Conservation (phyloP, 2,888 invertebrate species). For the Brachyptera putata region DNA sequence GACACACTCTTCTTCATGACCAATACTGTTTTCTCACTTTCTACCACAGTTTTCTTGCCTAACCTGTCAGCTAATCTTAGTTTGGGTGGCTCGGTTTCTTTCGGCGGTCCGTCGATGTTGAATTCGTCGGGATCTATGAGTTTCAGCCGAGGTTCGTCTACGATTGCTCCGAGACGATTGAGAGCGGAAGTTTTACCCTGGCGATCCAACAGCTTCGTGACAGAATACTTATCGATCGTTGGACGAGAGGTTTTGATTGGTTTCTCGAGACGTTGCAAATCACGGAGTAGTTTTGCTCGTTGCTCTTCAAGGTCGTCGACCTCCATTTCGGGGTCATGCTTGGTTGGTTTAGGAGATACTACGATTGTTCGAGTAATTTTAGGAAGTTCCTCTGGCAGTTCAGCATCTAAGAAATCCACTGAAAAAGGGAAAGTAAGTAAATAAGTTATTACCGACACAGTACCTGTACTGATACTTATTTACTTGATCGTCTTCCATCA, state of each 20-base stretch:
- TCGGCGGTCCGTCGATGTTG: slow-evolving; percentile 7
- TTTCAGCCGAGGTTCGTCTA: slow-evolving; percentile 2
- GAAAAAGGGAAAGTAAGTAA: too few relatives aligned
- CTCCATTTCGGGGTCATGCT: neutral
- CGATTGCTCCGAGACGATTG: neutral
- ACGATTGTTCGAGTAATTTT: neutral
- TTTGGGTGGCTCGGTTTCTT: neutral
- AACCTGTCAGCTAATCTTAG: slow-evolving; percentile 1
- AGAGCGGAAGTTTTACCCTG: neutral
- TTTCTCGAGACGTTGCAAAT: slow-evolving; percentile 4
- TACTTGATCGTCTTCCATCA: too few relatives aligned
- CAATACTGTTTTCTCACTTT: neutral
- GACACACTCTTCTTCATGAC: neutral
- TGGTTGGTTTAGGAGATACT: neutral
- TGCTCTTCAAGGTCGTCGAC: slow-evolving; percentile 14
- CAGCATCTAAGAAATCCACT: slow-evolving; percentile 28
- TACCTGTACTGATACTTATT: too few relatives aligned
- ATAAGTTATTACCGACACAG: too few relatives aligned
- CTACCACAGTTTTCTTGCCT: neutral
- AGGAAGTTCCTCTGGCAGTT: slow-evolving; percentile 6
- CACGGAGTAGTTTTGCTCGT: slow-evolving; percentile 6
- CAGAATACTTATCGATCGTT: neutral
- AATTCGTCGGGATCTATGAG: slow-evolving; percentile 9
- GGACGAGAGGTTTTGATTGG: neutral
- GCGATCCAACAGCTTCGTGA: neutral